Base-by-base conservation (phyloP, 2,797 vertebrate species). In the Acestrorhynchus altus region DNA sequence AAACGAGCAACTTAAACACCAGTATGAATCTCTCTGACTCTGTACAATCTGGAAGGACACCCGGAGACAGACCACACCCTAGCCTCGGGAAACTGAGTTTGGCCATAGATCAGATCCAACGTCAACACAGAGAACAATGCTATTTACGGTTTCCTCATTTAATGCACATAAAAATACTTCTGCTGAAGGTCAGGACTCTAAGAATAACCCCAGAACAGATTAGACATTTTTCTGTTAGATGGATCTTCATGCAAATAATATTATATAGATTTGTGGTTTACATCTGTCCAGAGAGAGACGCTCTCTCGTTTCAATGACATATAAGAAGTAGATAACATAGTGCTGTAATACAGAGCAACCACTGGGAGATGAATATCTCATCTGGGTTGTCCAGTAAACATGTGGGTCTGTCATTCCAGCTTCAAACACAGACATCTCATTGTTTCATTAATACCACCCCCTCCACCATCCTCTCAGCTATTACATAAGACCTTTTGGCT, bases 381-480 rank as follows among this genome's bases (percentile, higher is more conserved):
- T 63, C 49, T 26, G 65, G 39, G 31, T 56, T 64, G 49, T 51
- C 79, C 47, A 72, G 79, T 73, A 76, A 81, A 83, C 49, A 86
- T 79, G 76, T 80, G 83, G 76, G 83, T 49, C 74, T 75, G 78
- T 54, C 73, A 76, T 80, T 77, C 76, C 72, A 71, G 81, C 79
- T 73, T 74, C 80, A 77, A 65, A 79, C 51, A 89, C 81, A 88
- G 69, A 80, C 63, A 88, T 74, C 28, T 69, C 56, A 86, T 87
- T 88, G 85, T 92, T 82, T 87, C 26, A 83, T 76, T 79, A 79
- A 74, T 83, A 84, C 68, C 83, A 83, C 85, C 83, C 72, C 76
- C 77, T 85, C 72, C 47, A 75, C 75, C 80, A 83, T 66, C 82
- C 82, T 84, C 73, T 80, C 71, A 52, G 75, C 47, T 85, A 85